Base-by-base conservation (phyloP, 2,888 invertebrate genomes). In the Athripsodes cinereus region DNA sequence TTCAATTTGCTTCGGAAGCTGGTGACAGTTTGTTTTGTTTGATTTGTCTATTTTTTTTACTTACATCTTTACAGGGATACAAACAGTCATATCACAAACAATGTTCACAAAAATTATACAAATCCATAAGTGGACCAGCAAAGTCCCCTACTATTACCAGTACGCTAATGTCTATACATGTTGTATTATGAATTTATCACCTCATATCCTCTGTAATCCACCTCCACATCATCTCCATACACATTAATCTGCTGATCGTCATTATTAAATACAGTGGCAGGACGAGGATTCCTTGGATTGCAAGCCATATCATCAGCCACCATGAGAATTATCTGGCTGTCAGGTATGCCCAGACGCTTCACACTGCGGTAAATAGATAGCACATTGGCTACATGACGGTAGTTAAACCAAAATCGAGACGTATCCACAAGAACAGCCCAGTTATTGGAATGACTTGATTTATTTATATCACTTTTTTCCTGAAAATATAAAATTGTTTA, bases 251-350 rank as follows among this genome's bases (percentile, higher is more conserved):
- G 93, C 71, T 98, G 94, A 72, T 96, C 92, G 18, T 95, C 95
- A 75, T 98, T 97, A 71, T 99, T 99, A 72, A 94, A 99, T 13
- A 99, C 96, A 1, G 96, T 96, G 0, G 95, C 98, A 2, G 99
- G 98, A 13, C 95, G 81, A 0, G 99, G 98, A 76, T 99, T 99
- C 63, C 99, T 80, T 0, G 97, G 88, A 77, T 99, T 99, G 70
- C 99, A 99, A 0, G 99, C 98, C 96, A 99, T 98, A 70, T 99
- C 98, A 74, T 99, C 99, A 1, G 99, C 98, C 64, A 99, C 88
- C 99, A 99, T 99, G 56, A 99, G 74, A 64, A 99, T 98, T 57
- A 99, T 99, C 73, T 98, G 98, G 58, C 91, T 91, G 72, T 99
- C 98, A 0, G 98, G 98, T 66, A 99, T 98, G n/a, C 99, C 99